Evolutionary conservation across 2,888 invertebrate genomes (phyloP), one percentile per base, ranked within the genome.

Genomic region (Ennomos fuscantarius): DNA sequence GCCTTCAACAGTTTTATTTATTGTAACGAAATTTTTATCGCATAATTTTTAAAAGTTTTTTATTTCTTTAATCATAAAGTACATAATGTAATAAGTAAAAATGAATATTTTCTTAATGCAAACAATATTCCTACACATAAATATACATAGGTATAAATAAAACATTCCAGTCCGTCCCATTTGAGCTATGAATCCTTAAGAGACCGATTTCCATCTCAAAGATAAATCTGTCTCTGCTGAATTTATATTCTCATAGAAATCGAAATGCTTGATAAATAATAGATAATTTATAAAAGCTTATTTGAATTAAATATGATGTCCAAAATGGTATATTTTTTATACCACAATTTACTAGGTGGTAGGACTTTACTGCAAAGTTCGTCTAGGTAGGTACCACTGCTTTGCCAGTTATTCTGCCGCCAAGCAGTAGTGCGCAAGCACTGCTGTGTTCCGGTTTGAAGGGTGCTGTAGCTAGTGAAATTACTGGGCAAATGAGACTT

Each of bases 151-250:
- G 1, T 13, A 46, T 57, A 57, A 51, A 57, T 57, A 57, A 62
- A 62, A 63, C 63, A 66, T 66, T 58, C 43, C 37, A 53, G 53
- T 59, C 61, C 63, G 41, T 62, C 60, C 65, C 66, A 65, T 67
- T 67, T 62, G 46, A 60, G 65, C 65, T 62, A 67, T 67, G 66
- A 67, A 67, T 65, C 56, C 57, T 55, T 53, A 62, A 63, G 62
- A 47, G 49, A 46, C 41, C 49, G 55, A 65, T 67, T 67, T 65
- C 62, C 67, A 67, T 67, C 51, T 65, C 65, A 67, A 67, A 67
- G 67, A 65, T 65, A 46, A 67, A 65, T 67, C 62, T 63, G 65
- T 67, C 67, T 60, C 54, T 62, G 58, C 50, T 45, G 65, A 63
- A 67, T 65, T 63, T 62, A 65, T 65, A 65, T 67, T 54, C 60